Evolutionary conservation across 1,140 invertebrate species (phyloP).

Genomic region (Zaprionus gabonicus): DNA sequence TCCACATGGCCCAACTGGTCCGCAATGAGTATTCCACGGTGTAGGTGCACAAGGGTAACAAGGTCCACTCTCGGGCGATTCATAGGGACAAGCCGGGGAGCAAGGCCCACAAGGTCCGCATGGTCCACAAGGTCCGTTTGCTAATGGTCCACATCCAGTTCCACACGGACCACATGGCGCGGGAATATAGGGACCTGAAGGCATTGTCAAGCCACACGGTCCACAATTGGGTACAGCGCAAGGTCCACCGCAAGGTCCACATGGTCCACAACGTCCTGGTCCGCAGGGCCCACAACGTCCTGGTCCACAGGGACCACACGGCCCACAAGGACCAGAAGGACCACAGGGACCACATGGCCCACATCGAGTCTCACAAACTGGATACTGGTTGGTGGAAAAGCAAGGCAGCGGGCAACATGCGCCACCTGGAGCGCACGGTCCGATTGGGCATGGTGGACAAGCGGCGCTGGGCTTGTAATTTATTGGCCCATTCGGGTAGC

Average conservation of each 20-base stretch:
- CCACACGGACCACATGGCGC: slow-evolving; percentile 65
- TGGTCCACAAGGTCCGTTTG: slow-evolving; percentile 59
- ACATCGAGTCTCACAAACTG: slow-evolving; percentile 64
- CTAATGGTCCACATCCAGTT: slow-evolving; percentile 48
- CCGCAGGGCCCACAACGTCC: slow-evolving; percentile 49
- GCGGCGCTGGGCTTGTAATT: slow-evolving; percentile 78
- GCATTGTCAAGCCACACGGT: slow-evolving; percentile 68
- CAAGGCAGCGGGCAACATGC: slow-evolving; percentile 70
- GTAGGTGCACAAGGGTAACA: slow-evolving; percentile 76
- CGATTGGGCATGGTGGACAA: slow-evolving; percentile 75
- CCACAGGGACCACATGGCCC: slow-evolving; percentile 72
- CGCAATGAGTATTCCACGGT: slow-evolving; percentile 78
- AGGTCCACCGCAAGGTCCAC: slow-evolving; percentile 63
- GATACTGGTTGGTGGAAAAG: slow-evolving; percentile 75
- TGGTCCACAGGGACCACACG: slow-evolving; percentile 63
- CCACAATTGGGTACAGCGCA: slow-evolving; percentile 69
- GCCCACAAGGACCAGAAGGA: slow-evolving; percentile 66
- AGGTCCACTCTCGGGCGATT: slow-evolving; percentile 73
- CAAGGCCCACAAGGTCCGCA: slow-evolving; percentile 67
- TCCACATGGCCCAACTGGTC: slow-evolving; percentile 70
- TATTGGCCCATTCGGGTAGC: slow-evolving; percentile 78
- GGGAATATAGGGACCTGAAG: slow-evolving; percentile 68
- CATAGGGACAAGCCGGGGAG: slow-evolving; percentile 71
- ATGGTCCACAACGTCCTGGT: slow-evolving; percentile 57
- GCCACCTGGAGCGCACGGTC: slow-evolving; percentile 66